Percentiles rank a stretch among this genome's conserved stretches.
These are phyloP conservation scores for Cladorhizidae sp. DNA, from an alignment of 37 sponge, comb jelly and placozoan species.

Conservation along the genomic window DNA sequence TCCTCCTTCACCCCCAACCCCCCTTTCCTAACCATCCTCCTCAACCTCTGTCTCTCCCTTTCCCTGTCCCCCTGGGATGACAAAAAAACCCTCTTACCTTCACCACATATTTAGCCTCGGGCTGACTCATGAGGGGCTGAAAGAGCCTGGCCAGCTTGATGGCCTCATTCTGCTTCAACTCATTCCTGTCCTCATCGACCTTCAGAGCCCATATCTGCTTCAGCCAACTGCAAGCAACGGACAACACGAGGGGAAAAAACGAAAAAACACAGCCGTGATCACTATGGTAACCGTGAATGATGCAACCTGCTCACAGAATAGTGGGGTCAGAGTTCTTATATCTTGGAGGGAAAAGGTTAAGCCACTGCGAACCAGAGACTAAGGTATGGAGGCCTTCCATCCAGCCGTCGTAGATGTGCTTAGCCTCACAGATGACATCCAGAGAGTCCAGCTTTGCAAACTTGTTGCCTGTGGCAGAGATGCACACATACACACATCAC, in stretches of 20 bases:
- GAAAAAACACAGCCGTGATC: background rate
- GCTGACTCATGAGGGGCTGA: background rate
- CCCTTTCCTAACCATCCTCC: too few relatives aligned
- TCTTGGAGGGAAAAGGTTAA: slow-evolving; percentile 32
- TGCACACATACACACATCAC: too few relatives aligned
- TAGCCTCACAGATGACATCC: slow-evolving; percentile 76
- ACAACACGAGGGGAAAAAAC: background rate
- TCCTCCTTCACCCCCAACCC: too few relatives aligned
- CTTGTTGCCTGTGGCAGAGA: slow-evolving; percentile 24
- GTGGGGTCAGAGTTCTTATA: slow-evolving; percentile 62
- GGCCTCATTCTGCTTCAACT: slow-evolving; percentile 35
- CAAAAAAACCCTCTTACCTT: slow-evolving; percentile 20
- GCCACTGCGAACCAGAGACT: slow-evolving; percentile 1
- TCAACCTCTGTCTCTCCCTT: background rate
- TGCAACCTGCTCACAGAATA: slow-evolving; percentile 43
- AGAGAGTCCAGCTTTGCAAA: slow-evolving; percentile 66
- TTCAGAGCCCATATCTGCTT: slow-evolving; percentile 50
- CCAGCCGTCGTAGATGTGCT: slow-evolving; percentile 47
- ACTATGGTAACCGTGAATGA: background rate
- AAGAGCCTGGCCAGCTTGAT: slow-evolving; percentile 24
- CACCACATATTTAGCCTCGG: slow-evolving; percentile 3
- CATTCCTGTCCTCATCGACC: slow-evolving; percentile 8
- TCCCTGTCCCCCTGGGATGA: background rate
- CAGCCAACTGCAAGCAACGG: slow-evolving; percentile 40
- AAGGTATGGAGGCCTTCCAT: slow-evolving; percentile 47